Base-by-base conservation (phyloP, 2,797 vertebrate genomes). In the Sandelia bainsii region DNA sequence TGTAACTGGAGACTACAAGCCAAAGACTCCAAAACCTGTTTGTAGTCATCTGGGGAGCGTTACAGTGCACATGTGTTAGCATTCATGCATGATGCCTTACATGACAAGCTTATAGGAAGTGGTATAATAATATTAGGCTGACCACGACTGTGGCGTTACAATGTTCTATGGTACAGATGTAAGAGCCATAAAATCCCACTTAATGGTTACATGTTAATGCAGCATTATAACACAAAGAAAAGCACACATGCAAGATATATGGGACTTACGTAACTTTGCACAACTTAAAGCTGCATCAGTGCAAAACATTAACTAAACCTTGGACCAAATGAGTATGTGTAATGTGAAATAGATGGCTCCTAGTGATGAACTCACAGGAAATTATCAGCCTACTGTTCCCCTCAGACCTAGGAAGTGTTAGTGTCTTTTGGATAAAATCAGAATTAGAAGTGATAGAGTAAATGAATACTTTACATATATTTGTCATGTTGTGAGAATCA, bases 21-120 rank as follows among this genome's bases (percentile, higher is more conserved):
- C 61, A 69, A 37, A 37, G 61, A 71, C 70, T 81, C 62, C 48
- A 25, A 40, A 77, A 71, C 23, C 85, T 81, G 89, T 87, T 87
- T 74, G 75, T 56, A 79, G 90, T 91, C 74, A 79, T 79, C 68
- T 79, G 76, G 74, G 72, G 62, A 77, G 66, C 19, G 48, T 63
- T 37, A 46, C 48, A 3, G 67, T 0, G 64, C 79, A 71, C 84
- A 89, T 27, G 20, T 79, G 88, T 76, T 76, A 61, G 67, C 16
- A 14, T 68, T 83, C 81, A 77, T 40, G 82, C 61, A 29, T 46
- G 76, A 80, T 16, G 42, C 52, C 65, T 70, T 77, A 87, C 83
- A 84, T n/a, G 75, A 88, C 81, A 58, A 70, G 45, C 80, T 32
- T 57, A 83, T 69, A 75, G 63, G 40, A 71, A 66, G 42, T 57